Base-by-base conservation (phyloP, 2,797 vertebrate genomes). In the Sebastes hubbsi region DNA sequence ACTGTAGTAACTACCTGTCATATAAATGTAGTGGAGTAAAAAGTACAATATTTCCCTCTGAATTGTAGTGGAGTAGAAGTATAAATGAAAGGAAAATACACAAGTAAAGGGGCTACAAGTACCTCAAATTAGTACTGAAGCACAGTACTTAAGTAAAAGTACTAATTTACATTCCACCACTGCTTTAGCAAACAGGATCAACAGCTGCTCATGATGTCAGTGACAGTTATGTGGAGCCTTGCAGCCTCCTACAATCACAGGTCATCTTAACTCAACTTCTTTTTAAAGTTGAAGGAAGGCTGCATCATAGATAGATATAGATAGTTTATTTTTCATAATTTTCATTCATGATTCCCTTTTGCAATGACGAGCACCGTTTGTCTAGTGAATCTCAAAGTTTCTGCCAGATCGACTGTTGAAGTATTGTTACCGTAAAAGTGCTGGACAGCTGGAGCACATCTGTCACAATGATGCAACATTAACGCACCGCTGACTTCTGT, bases 371-470 rank as follows among this genome's bases (percentile, higher is more conserved):
- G 6, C 20, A 22, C 24, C 4, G 1, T 76, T 82, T 38, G 3
- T 75, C 25, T 25, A 58, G 46, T 5, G 49, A 76, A 8, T 52
- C 54, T 38, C 34, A 55, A 70, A 42, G 60, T 76, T 72, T 54
- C 27, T 59, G 38, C 59, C 49, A 68, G 58, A 67, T 29, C 4
- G 7, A 62, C 34, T 64, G 49, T 75, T 70, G 56, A 66, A 75
- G 72, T 34, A 64, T 49, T 69, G 30, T 88, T 83, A 72, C 81
- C 1, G 56, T 84, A 85, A 85, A 81, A 76, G 75, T 32, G 46
- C 46, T 49, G 64, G 78, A 86, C 89, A 90, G 90, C 87, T 88
- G 91, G 64, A 78, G 62, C 54, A 77, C 82, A 75, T 91, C 76
- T 63, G 59, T 86, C 62, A 71, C 74, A 72, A 7, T 86, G 75